A percentile compares a stretch with the other conserved stretches of the same genome.
phyloP scores from a whole-genome alignment of 2,797 vertebrate species.

The Bufotes viridis region DNA sequence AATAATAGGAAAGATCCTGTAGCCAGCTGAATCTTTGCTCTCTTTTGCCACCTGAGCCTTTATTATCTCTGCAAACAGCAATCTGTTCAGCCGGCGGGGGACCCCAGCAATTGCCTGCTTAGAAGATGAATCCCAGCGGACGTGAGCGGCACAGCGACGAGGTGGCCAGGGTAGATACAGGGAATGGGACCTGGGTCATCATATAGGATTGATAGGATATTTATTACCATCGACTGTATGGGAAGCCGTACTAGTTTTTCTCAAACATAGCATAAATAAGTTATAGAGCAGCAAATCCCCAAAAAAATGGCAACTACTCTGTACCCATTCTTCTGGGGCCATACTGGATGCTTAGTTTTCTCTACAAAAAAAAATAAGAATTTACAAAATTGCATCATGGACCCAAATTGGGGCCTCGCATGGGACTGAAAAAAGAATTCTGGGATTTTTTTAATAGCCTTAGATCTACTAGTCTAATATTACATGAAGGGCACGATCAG shows the following conservation, averaged over 20 bases:
- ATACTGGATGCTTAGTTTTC: too few relatives aligned
- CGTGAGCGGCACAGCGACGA: conserved; percentile 21
- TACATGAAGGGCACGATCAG: too few relatives aligned
- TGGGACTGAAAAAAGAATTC: neutral
- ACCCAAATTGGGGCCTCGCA: neutral
- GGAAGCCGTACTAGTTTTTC: neutral
- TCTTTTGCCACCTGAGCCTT: conserved; percentile 54
- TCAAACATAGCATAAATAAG: too few relatives aligned
- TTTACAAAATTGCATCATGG: neutral
- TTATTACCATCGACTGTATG: neutral
- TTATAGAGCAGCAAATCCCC: too few relatives aligned
- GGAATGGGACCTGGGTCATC: neutral
- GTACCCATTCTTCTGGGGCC: too few relatives aligned
- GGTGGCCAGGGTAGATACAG: neutral
- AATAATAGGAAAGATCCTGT: conserved; percentile 20
- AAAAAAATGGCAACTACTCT: too few relatives aligned
- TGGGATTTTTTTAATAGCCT: too few relatives aligned
- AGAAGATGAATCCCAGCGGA: conserved; percentile 53
- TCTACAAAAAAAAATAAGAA: too few relatives aligned
- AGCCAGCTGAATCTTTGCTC: conserved; percentile 21
- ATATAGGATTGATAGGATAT: neutral
- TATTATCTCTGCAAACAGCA: conserved; percentile 60
- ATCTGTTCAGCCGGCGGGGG: conserved; percentile 54
- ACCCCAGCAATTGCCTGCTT: conserved; percentile 42
- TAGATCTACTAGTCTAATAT: too few relatives aligned